Evolutionary conservation across 2,797 vertebrate genomes (phyloP), one percentile per base, ranked within the genome.

Genomic region (Hemibagrus guttatus): DNA sequence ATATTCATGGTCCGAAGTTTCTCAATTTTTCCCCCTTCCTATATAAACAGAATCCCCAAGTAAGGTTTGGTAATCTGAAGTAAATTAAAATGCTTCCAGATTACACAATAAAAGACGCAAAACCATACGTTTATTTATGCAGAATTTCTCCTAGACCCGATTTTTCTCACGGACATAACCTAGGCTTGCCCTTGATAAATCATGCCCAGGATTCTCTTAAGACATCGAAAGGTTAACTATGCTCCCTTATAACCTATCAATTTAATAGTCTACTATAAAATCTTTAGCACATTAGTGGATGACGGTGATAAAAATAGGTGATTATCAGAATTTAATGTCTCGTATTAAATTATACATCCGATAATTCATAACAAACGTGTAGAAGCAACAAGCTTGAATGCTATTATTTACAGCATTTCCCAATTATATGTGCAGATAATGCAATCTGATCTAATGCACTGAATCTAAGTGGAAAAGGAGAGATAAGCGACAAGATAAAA

Each of bases 141-240:
- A 31, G n/a, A 56, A 12, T 31, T 78, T 58, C 6, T 11, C 49
- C 42, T 28, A 54, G 7, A 54, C 11, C 8, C 0, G 16, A 76
- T 56, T 76, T 78, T 78, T 71, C 68, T 81, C 86, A 72, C 83
- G 78, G 81, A 75, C 81, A 71, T 81, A 76, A 79, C 58, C 63
- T 23, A 49, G 76, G 88, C 85, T 87, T 75, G 85, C 56, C 66
- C 66, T 68, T 42, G 46, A 49, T 49, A 86, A 79, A 89, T 86
- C 78, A 59, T 81, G 23, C 6, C 75, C 83, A 82, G 76, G 84
- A 85, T 74, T 83, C 85, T 79, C 49, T 68, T 89, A 89, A 87
- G 85, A 81, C 88, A 84, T 76, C 84, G 84, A 87, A 87, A 91
- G 79, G 88, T 84, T 54, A 85, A 90, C 90, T 90, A 84, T 88